A percentile compares a stretch with the other conserved stretches of the same genome.
phyloP scores from a whole-genome alignment of 2,797 vertebrate genomes.

The Trematomus bernacchii region DNA sequence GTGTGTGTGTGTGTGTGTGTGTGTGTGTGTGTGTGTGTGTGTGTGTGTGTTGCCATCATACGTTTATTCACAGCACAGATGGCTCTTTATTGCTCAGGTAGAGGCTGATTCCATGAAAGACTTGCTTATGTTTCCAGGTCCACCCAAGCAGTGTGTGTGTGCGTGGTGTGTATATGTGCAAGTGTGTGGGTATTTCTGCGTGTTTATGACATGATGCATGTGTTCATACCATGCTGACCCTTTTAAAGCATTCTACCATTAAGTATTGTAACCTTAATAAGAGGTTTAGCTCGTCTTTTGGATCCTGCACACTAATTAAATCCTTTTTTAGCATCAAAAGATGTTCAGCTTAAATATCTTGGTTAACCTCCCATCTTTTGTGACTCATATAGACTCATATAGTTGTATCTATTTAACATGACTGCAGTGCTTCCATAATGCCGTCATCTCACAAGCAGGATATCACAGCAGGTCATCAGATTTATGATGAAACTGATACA shows the following conservation, averaged over 20 bases:
- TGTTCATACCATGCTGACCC: constrained; percentile 36
- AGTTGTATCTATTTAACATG: constrained; percentile 22
- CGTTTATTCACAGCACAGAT: constrained; percentile 84
- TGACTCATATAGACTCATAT: background rate
- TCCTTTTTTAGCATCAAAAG: background rate
- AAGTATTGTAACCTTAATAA: constrained; percentile 11
- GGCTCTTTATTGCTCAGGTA: constrained; percentile 83
- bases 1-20: constrained; percentile 42
- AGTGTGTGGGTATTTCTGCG: constrained; percentile 37
- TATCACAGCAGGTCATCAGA: constrained; percentile 4
- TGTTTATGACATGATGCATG: constrained; percentile 28
- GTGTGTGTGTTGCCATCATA: constrained; percentile 69
- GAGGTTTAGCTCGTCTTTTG: background rate
- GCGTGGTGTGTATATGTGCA: constrained; percentile 33
- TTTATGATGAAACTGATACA: constrained; percentile 15
- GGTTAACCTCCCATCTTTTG: constrained; percentile 5
- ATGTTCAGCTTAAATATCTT: constrained; percentile 5
- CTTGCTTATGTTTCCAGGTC: constrained; percentile 80
- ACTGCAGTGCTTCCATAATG: constrained; percentile 21
- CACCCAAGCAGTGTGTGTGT: constrained; percentile 56
- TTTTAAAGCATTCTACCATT: constrained; percentile 26
- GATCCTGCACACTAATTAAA: background rate
- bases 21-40: background rate
- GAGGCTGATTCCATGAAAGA: constrained; percentile 82
- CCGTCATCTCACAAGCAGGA: constrained; percentile 6